phyloP scores from a whole-genome alignment of 2,797 vertebrate species.

The Luscinia megarhynchos region DNA sequence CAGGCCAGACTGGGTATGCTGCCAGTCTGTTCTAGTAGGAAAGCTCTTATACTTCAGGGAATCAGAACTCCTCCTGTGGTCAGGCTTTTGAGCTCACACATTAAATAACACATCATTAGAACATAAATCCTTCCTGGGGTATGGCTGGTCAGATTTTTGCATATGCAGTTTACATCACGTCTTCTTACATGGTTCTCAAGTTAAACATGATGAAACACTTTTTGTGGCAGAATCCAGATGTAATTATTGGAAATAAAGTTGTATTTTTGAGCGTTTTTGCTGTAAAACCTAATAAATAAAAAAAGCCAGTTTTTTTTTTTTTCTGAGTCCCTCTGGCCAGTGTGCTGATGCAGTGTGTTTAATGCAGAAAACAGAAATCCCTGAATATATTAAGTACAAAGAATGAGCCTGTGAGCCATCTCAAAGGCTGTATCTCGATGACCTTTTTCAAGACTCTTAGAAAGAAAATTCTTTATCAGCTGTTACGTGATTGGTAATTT shows the following conservation, averaged over 20 bases:
- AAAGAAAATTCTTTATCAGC: not conserved
- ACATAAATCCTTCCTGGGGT: not conserved
- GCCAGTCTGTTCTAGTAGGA: not conserved
- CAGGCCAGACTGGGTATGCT: fast-evolving
- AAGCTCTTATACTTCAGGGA: not conserved
- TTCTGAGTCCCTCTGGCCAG: not conserved
- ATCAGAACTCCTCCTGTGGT: not conserved
- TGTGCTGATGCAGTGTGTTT: not conserved
- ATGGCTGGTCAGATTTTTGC: not conserved
- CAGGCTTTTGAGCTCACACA: not conserved
- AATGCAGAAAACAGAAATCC: not conserved
- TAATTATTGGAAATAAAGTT: not conserved
- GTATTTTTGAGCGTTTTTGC: not conserved
- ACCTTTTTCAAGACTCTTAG: not conserved
- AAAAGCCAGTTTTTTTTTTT: not conserved
- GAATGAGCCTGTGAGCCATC: not conserved
- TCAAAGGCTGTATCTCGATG: not conserved
- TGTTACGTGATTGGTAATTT: not conserved
- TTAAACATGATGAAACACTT: not conserved
- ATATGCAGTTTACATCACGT: not conserved
- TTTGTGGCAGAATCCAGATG: not conserved
- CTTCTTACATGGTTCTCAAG: not conserved
- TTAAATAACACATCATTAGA: not conserved
- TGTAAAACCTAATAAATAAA: not conserved
- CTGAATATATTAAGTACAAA: not conserved